Conservation (phyloP, 2,797 vertebrate species). For the Anguilla pacifica region DNA sequence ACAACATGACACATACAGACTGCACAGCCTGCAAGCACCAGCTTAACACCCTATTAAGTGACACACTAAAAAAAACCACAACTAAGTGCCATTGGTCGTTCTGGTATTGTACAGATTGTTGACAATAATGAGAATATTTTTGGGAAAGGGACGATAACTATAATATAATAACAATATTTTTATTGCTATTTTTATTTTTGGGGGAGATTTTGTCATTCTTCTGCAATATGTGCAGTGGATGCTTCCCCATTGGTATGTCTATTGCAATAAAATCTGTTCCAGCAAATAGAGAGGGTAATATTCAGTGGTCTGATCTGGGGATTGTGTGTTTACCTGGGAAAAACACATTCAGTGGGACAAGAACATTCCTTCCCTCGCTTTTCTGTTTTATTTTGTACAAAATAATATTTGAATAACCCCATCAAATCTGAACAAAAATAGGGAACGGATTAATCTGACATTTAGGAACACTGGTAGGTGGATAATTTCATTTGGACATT, state of each 20-base stretch:
- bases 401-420: slow-evolving; percentile 50
- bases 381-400: slow-evolving; percentile 44
- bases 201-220: not conserved
- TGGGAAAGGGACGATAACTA: not conserved
- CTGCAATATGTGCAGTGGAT: not conserved
- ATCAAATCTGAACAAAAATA: slow-evolving; percentile 47
- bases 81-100: not conserved
- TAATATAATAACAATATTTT: not conserved
- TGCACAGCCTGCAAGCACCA: not conserved
- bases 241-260: not conserved
- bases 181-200: not conserved
- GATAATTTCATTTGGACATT: not conserved
- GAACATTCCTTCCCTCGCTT: slow-evolving; percentile 13
- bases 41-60: not conserved
- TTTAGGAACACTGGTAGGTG: slow-evolving; percentile 43
- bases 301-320: not conserved
- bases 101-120: not conserved
- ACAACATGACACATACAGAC: not conserved
- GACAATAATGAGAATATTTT: not conserved
- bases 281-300: not conserved
- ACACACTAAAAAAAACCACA: not conserved
- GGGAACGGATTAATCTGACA: slow-evolving; percentile 51
- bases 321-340: not conserved
- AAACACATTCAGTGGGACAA: not conserved
- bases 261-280: not conserved